Conservation (phyloP, 2,113 vertebrate species). For the Pteropus alecto region DNA sequence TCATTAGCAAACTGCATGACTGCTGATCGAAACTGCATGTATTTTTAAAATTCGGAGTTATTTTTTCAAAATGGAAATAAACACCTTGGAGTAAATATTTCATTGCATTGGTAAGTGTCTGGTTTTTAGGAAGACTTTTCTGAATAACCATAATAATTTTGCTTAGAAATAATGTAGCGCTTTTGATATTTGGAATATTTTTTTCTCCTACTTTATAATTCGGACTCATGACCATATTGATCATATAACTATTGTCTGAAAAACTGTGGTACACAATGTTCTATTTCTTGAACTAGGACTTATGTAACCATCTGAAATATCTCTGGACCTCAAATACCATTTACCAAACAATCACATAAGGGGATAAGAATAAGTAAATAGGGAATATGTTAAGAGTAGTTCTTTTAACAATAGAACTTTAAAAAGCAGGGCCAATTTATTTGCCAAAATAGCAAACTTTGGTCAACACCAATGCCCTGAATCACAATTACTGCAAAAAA, state of each 20-base stretch:
- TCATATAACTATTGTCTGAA: background rate
- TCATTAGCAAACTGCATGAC: background rate
- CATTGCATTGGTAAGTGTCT: background rate
- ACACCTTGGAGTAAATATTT: background rate
- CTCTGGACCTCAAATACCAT: background rate
- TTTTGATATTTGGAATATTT: background rate
- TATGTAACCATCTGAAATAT: background rate
- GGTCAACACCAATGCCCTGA: background rate
- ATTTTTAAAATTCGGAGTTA: background rate
- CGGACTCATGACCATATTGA: background rate
- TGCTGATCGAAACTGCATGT: background rate
- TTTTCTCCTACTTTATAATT: background rate
- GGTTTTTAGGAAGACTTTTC: background rate
- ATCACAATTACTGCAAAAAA: conserved; percentile 16
- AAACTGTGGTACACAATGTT: background rate
- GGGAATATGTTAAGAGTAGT: background rate
- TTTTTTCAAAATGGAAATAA: background rate
- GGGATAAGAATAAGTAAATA: background rate
- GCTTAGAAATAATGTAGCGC: background rate
- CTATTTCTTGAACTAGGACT: background rate
- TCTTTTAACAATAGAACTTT: conserved; percentile 2
- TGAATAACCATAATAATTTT: background rate
- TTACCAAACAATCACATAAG: background rate
- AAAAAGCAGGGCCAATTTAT: background rate
- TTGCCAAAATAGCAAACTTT: conserved; percentile 27